A percentile compares a stretch with the other conserved stretches of the same genome.
Conservation (phyloP, 2,113 vertebrate species). For the Cynopterus brachyotis region DNA sequence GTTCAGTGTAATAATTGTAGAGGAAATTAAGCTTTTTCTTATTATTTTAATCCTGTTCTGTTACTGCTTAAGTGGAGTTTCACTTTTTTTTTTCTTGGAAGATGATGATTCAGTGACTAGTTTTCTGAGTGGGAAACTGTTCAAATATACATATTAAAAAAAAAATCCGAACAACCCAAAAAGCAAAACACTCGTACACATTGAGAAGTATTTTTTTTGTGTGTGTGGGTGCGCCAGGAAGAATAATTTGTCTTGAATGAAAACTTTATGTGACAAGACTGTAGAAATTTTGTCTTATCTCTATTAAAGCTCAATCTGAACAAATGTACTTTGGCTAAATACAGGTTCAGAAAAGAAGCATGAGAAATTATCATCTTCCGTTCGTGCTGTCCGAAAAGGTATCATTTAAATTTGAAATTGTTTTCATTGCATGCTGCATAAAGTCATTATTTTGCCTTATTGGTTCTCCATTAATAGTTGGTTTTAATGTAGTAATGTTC, state of each 20-base stretch:
- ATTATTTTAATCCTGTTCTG: slow-evolving; percentile 87
- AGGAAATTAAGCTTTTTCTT: slow-evolving; percentile 84
- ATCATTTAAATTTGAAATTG: slow-evolving; percentile 90
- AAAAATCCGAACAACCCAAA: slow-evolving; percentile 74
- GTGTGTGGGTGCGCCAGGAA: slow-evolving; percentile 85
- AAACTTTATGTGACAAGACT: slow-evolving; percentile 88
- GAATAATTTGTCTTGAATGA: slow-evolving; percentile 88
- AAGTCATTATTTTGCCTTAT: slow-evolving; percentile 79
- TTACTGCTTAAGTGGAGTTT: slow-evolving; percentile 88
- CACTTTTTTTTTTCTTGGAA: slow-evolving; percentile 86
- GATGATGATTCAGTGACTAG: slow-evolving; percentile 91
- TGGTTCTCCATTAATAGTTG: slow-evolving; percentile 75
- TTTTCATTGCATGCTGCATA: slow-evolving; percentile 88
- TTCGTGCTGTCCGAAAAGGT: slow-evolving; percentile 98
- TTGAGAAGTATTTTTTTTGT: slow-evolving; percentile 85
- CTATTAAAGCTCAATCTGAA: slow-evolving; percentile 90
- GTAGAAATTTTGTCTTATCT: slow-evolving; percentile 90
- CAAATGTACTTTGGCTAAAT: slow-evolving; percentile 92
- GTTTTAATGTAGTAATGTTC: slow-evolving; percentile 84
- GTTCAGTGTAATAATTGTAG: slow-evolving; percentile 84
- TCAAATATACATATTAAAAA: slow-evolving; percentile 69
- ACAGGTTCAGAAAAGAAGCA: slow-evolving; percentile 98
- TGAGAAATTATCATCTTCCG: slow-evolving; percentile 98
- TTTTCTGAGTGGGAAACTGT: slow-evolving; percentile 88
- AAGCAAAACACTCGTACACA: slow-evolving; percentile 86